Evolutionary conservation across 2,888 invertebrate species (phyloP).

Genomic region (Gymnosoma rotundatum): DNA sequence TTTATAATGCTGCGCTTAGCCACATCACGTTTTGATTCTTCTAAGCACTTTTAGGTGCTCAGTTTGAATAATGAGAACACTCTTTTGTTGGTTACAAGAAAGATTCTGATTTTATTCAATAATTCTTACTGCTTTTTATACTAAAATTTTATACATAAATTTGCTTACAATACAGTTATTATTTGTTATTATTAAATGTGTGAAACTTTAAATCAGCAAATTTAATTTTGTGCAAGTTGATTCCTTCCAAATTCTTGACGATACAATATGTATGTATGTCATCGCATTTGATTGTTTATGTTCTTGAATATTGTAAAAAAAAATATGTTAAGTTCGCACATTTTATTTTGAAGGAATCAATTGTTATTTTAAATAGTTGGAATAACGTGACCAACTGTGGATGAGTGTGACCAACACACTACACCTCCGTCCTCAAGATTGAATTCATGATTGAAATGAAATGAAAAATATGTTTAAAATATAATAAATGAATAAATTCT

Average conservation of each 20-base stretch:
- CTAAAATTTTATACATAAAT: not conserved
- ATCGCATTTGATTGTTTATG: not conserved
- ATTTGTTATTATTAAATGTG: constrained; percentile 2
- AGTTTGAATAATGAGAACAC: not conserved
- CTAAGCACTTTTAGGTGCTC: not conserved
- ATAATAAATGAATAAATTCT: no score
- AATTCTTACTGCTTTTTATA: not conserved
- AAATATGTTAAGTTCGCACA: not conserved
- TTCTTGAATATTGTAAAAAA: no score
- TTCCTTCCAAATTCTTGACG: constrained; percentile 2
- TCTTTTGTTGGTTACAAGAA: no score
- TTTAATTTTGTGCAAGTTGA: not conserved
- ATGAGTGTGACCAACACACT: not conserved
- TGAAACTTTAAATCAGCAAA: not conserved
- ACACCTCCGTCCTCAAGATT: no score
- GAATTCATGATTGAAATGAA: no score
- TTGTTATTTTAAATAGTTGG: constrained; percentile 5
- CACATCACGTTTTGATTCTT: not conserved
- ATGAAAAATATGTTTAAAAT: no score
- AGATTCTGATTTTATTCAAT: not conserved
- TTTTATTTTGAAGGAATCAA: constrained; percentile 2
- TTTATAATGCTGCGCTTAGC: not conserved
- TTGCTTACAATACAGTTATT: not conserved
- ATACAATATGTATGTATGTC: constrained; percentile 5
- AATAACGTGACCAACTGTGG: constrained; percentile 2